Evolutionary conservation across 2,113 vertebrate species (phyloP), one percentile per base, ranked within the genome.

Genomic region (Zosterops hypoxanthus): DNA sequence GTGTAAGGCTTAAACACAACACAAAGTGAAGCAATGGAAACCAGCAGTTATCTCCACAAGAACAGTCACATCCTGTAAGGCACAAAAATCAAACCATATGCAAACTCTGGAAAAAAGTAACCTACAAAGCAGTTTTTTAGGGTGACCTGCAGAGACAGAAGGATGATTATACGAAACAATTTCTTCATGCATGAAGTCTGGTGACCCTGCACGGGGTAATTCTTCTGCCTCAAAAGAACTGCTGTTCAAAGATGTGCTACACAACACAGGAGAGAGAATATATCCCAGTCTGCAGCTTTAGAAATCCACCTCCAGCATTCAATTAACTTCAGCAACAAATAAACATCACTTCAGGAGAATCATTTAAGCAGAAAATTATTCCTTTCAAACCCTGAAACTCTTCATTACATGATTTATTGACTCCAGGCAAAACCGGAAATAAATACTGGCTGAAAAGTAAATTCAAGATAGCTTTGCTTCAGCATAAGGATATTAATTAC

Each of bases 281-380:
- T 7, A 72, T 72, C 77, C 73, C 53, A 60, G 53, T 52, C 88
- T 79, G 33, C 65, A 86, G 72, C 83, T 82, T 63, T 65, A 85
- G 73, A 95, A 96, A 92, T 90, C 83, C 33, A 97, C 88, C 91
- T 89, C 88, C 88, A 96, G 95, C 92, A 92, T 87, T 89, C 92
- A 94, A 87, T 94, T 96, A 97, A 88, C 88, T 86, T 29, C 80
- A 82, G 86, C 72, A 82, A 94, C 88, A 96, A 97, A 86, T 89
- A 94, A 96, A 84, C 86, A 90, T 90, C 72, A 92, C 96, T 96
- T 94, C 77, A 76, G 90, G 92, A 96, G 88, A 95, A 93, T 91
- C 92, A 91, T 69, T 96, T 95, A 94, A 96, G 95, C 91, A 94
- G 92, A 96, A 97, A 95, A 96, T 96, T 94, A 95, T 94, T 96